Evolutionary conservation across 2,113 vertebrate genomes (phyloP).

Genomic region (Dipodomys ordii): DNA sequence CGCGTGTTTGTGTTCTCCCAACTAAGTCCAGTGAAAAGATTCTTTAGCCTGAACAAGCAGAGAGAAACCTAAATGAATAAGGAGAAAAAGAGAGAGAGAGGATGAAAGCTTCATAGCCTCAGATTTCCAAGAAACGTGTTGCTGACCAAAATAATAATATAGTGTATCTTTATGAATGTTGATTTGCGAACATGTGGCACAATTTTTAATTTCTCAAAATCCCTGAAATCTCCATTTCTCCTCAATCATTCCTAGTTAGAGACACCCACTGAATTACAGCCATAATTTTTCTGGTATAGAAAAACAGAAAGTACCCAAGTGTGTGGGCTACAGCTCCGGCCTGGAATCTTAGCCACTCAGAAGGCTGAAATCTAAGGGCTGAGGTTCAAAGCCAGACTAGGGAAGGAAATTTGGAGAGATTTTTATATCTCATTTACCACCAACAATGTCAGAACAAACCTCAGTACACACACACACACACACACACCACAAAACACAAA

Average conservation of each 20-base stretch:
- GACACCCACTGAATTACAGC: neutral
- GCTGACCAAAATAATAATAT: neutral
- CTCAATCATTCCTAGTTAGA: neutral
- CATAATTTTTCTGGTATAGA: neutral
- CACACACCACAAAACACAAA: neutral
- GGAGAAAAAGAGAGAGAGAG: neutral
- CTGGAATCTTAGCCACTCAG: too few species aligned
- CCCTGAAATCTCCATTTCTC: neutral
- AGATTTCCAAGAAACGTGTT: constrained; percentile 1
- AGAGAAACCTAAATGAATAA: constrained; percentile 74
- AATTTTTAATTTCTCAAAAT: too few species aligned
- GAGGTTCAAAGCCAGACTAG: too few species aligned
- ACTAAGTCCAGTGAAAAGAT: constrained; percentile 54
- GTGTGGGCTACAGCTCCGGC: too few species aligned
- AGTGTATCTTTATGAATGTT: neutral
- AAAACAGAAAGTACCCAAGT: neutral
- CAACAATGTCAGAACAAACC: too few species aligned
- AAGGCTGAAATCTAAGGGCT: too few species aligned
- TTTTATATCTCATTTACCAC: too few species aligned
- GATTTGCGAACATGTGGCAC: too few species aligned
- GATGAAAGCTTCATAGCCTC: constrained; percentile 47
- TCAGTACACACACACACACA: too few species aligned
- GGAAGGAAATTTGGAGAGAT: too few species aligned
- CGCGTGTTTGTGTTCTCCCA: constrained; percentile 1
- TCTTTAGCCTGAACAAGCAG: constrained; percentile 72